Base-by-base conservation (phyloP, 2,888 invertebrate genomes). In the Dermolepida albohirtum region DNA sequence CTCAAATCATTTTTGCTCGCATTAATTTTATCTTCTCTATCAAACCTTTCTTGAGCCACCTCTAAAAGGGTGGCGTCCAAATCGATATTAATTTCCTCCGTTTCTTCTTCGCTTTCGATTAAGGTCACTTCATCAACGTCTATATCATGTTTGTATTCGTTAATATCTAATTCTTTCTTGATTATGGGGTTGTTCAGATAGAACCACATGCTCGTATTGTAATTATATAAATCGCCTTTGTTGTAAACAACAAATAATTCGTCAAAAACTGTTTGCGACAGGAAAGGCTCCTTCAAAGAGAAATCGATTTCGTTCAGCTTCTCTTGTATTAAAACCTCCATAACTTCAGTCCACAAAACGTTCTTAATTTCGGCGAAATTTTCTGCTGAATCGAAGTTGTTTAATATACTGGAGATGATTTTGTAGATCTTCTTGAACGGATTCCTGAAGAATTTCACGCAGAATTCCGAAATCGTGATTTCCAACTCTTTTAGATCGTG, bases 121-220 rank as follows among this genome's bases (percentile, higher is more conserved):
- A 39, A 17, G 12, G 44, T 17, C 7, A 8, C 43, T 17, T 57
- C 29, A 4, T 68, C 47, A 43, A 62, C 57, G 29, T 17, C 52
- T 1, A 65, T 57, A 22, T 71, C 52, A 5, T 29, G 8, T 5
- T 41, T 54, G 11, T 16, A 59, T 16, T 64, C 41, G 8, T 16
- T 14, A 16, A 17, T 22, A 59, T 71, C 66, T 73, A 82, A 84
- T 70, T 82, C 77, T 67, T 84, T 82, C 69, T 85, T 81, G 73
- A 88, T 83, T 67, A 84, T 81, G 34, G 79, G 77, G 73, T 83
- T 78, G 43, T 75, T 76, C 8, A 82, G 63, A 77, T 88, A 89
- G 82, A 90, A 86, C 90, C 90, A 91, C 43, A 88, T 84, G 14
- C 84, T 81, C 67, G 82, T 85, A 22, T 85, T 80, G 77, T 87